Conservation (phyloP, 2,797 vertebrate genomes). For the Pteropus rufus region DNA sequence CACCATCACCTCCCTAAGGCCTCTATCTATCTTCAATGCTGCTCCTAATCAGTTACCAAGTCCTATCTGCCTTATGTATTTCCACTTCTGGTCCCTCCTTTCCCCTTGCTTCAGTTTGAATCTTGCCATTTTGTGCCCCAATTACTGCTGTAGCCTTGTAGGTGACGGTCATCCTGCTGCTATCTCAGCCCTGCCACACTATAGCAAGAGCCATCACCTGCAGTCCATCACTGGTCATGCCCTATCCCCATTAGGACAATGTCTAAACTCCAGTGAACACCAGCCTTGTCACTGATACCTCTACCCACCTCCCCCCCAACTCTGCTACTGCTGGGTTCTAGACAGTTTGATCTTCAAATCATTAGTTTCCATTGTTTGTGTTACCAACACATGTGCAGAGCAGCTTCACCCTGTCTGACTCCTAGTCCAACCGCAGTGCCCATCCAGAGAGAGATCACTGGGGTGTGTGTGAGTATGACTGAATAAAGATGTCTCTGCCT, state of each 20-base stretch:
- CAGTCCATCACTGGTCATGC: not conserved
- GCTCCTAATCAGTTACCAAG: not conserved
- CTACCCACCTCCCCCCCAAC: too few relatives aligned
- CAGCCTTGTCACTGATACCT: not conserved
- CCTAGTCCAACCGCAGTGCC: not conserved
- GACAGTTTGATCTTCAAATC: not conserved
- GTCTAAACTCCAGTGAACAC: not conserved
- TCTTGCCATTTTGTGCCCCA: not conserved
- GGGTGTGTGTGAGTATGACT: not conserved
- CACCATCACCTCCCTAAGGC: not conserved
- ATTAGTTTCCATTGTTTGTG: not conserved
- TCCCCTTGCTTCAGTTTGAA: not conserved
- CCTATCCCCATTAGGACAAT: not conserved
- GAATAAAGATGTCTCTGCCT: not conserved
- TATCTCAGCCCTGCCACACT: not conserved
- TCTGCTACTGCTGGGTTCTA: not conserved
- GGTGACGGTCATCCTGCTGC: not conserved
- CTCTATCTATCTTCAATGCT: not conserved
- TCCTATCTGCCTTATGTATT: not conserved
- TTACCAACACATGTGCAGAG: not conserved
- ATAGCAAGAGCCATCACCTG: fast-evolving
- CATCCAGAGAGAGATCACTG: not conserved
- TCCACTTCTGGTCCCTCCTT: not conserved
- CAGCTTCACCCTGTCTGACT: not conserved
- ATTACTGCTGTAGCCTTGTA: not conserved